phyloP scores from a whole-genome alignment of 2,888 invertebrate genomes.

The Ectemnius cavifrons region DNA sequence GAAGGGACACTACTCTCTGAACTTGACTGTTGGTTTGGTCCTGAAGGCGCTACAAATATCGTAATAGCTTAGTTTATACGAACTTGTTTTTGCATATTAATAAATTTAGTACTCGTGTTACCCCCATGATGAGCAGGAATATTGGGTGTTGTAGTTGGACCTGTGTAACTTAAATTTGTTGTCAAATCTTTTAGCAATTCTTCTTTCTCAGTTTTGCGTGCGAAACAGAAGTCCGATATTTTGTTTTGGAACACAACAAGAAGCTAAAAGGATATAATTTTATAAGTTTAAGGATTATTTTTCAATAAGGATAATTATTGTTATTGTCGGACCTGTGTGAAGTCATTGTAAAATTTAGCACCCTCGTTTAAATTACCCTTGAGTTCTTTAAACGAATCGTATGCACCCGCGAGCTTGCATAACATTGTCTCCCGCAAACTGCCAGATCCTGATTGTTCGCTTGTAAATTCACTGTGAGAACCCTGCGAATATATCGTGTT shows the following conservation, averaged over 20 bases:
- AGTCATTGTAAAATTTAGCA: slow-evolving; percentile 95
- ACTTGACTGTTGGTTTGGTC: slow-evolving; percentile 71
- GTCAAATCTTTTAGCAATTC: slow-evolving; percentile 97
- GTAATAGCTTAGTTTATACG: background rate
- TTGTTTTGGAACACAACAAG: slow-evolving; percentile 97
- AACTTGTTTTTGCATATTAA: background rate
- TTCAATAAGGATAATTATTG: slow-evolving; percentile 8
- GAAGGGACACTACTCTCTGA: slow-evolving; percentile 59
- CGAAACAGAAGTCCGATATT: slow-evolving; percentile 98
- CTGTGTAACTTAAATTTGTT: slow-evolving; percentile 85
- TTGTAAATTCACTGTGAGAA: slow-evolving; percentile 80
- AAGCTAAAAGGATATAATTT: slow-evolving; percentile 80
- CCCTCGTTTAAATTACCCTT: slow-evolving; percentile 96
- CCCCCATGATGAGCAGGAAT: slow-evolving; percentile 81
- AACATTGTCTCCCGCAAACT: slow-evolving; percentile 87
- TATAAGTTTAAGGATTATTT: background rate
- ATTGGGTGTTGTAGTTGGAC: slow-evolving; percentile 79
- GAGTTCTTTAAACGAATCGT: slow-evolving; percentile 95
- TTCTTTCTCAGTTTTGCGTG: slow-evolving; percentile 99
- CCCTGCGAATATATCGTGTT: slow-evolving; percentile 60
- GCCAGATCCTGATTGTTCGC: slow-evolving; percentile 77
- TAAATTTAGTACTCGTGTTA: slow-evolving; percentile 37
- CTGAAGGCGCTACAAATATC: slow-evolving; percentile 24
- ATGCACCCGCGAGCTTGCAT: slow-evolving; percentile 91
- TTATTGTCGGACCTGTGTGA: slow-evolving; percentile 84